Evolutionary conservation across 2,888 invertebrate genomes (phyloP).

Genomic region (Aporophyla nigra): DNA sequence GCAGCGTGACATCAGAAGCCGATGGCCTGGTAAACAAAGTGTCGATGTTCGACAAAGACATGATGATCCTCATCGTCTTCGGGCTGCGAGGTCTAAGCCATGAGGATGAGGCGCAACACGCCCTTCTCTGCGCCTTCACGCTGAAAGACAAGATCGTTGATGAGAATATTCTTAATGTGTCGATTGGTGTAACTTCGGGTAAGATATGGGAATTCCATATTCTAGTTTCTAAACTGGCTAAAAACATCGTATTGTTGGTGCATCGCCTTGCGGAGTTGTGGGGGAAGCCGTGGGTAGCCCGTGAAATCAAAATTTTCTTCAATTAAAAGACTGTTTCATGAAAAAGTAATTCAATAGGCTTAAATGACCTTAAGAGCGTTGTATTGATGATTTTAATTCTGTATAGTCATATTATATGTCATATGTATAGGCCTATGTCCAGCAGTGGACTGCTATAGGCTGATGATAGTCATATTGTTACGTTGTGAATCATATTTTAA

Average conservation of each 20-base stretch:
- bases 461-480: no score
- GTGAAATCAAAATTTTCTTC: no score
- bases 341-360: no score
- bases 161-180: conserved; percentile 88
- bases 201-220: conserved; percentile 38
- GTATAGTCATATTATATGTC: no score
- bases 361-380: no score
- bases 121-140: conserved; percentile 91
- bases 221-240: not conserved
- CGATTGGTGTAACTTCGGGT: conserved; percentile 93
- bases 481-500: no score
- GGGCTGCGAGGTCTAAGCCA: conserved; percentile 94
- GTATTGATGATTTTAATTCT: no score
- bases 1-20: conserved; percentile 86
- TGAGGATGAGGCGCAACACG: conserved; percentile 93
- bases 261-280: not conserved
- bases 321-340: no score
- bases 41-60: conserved; percentile 93
- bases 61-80: conserved; percentile 93
- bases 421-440: no score
- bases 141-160: conserved; percentile 87
- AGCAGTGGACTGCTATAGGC: no score
- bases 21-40: conserved; percentile 93
- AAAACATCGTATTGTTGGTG: no score
- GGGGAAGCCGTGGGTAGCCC: no score